These are phyloP conservation scores for Onychorhynchus coronatus DNA, from an alignment of 2,113 vertebrate species.

Conservation along the genomic window DNA sequence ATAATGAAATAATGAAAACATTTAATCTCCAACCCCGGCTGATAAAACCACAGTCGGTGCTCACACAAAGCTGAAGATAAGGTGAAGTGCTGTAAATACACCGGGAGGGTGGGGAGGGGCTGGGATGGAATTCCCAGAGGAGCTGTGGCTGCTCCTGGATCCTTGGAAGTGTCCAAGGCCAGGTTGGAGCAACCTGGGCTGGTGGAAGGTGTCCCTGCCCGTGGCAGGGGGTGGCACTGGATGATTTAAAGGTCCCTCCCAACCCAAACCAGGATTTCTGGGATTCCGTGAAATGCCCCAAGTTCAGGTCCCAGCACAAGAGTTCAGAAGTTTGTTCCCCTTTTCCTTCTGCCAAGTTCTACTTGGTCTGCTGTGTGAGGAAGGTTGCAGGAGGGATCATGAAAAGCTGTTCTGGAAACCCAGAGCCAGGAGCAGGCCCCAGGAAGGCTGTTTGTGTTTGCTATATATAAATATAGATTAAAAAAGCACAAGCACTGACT, in stretches of 20 bases:
- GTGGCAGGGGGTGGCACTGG: neutral
- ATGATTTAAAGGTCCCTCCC: neutral
- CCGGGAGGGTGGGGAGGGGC: neutral
- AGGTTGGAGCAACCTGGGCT: neutral
- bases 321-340: neutral
- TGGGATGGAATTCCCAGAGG: neutral
- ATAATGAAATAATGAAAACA: constrained; percentile 1
- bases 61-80: neutral
- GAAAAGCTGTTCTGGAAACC: neutral
- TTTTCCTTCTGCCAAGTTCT: neutral
- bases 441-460: neutral
- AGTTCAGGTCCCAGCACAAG: neutral
- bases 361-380: neutral
- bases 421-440: neutral
- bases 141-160: neutral
- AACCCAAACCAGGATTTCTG: neutral
- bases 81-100: neutral
- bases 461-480: too few relatives aligned
- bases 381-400: neutral
- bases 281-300: neutral
- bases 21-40: neutral
- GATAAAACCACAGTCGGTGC: neutral
- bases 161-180: neutral
- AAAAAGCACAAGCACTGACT: neutral
- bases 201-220: neutral